These are phyloP conservation scores for Cynoglossus semilaevis DNA, from an alignment of 2,113 vertebrate species.

Conservation along the genomic window DNA sequence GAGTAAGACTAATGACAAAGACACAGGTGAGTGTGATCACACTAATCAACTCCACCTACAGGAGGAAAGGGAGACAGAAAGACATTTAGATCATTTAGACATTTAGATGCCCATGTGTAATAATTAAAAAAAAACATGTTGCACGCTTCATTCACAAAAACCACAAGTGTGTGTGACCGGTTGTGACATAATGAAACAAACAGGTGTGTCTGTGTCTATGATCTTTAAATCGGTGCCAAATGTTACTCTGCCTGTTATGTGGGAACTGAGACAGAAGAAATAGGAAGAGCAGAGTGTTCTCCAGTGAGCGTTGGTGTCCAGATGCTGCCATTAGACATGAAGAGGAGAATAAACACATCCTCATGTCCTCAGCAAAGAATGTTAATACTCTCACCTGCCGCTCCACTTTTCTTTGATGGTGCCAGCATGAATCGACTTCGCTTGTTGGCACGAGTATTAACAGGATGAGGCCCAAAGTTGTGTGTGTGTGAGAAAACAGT, in stretches of 20 bases:
- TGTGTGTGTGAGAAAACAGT: constrained; percentile 12
- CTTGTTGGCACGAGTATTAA: constrained; percentile 49
- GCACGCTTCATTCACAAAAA: constrained; percentile 12
- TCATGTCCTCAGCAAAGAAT: constrained; percentile 58
- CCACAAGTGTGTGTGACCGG: constrained; percentile 14
- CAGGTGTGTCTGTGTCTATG: constrained; percentile 22
- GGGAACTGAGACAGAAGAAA: constrained; percentile 32
- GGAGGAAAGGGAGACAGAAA: background rate
- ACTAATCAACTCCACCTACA: too few species aligned
- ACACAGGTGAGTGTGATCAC: too few species aligned
- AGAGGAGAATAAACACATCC: constrained; percentile 60
- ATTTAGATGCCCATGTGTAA: background rate
- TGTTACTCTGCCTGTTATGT: constrained; percentile 32
- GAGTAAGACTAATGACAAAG: too few species aligned
- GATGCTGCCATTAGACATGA: constrained; percentile 56
- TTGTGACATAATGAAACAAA: constrained; percentile 41
- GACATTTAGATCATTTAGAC: constrained; percentile 7
- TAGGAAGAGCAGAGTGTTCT: constrained; percentile 29
- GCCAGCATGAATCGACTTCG: constrained; percentile 47
- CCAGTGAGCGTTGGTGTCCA: constrained; percentile 35
- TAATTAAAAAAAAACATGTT: constrained; percentile 9
- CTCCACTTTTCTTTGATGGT: constrained; percentile 57
- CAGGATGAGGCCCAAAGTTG: constrained; percentile 40
- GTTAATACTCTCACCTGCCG: constrained; percentile 68
- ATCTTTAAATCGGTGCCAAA: constrained; percentile 51